Evolutionary conservation across 2,113 vertebrate genomes (phyloP).

Genomic region (Sinocyclocheilus grahami): DNA sequence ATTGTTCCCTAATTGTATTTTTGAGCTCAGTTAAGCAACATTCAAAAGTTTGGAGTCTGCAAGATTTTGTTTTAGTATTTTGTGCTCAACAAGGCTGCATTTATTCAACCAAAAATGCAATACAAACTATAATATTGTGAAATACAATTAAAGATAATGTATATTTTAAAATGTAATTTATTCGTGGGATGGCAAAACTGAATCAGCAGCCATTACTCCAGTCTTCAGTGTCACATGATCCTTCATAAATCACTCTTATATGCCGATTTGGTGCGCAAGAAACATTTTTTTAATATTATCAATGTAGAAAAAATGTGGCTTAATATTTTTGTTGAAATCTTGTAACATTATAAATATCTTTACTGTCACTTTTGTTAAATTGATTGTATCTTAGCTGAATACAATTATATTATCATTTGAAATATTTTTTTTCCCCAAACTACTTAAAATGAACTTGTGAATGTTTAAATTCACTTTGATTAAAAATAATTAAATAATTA

Average conservation of each 20-base stretch:
- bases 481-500: neutral
- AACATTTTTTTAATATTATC: neutral
- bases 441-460: neutral
- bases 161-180: neutral
- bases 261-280: neutral
- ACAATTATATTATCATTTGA: neutral
- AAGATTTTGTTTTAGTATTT: neutral
- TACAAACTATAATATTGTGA: neutral
- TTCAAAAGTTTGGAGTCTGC: neutral
- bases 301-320: neutral
- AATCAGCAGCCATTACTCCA: too few species aligned
- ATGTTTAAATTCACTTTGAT: neutral
- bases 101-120: neutral
- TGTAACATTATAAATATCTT: neutral
- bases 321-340: neutral
- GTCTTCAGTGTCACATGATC: neutral
- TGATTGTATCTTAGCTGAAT: neutral
- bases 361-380: neutral
- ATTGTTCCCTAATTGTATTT: neutral
- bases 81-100: neutral
- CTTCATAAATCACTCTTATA: neutral
- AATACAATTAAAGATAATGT: neutral
- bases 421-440: too few species aligned
- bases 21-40: neutral
- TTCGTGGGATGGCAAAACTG: neutral